Evolutionary conservation across 2,797 vertebrate genomes (phyloP).

Genomic region (Pseudochaenichthys georgianus): DNA sequence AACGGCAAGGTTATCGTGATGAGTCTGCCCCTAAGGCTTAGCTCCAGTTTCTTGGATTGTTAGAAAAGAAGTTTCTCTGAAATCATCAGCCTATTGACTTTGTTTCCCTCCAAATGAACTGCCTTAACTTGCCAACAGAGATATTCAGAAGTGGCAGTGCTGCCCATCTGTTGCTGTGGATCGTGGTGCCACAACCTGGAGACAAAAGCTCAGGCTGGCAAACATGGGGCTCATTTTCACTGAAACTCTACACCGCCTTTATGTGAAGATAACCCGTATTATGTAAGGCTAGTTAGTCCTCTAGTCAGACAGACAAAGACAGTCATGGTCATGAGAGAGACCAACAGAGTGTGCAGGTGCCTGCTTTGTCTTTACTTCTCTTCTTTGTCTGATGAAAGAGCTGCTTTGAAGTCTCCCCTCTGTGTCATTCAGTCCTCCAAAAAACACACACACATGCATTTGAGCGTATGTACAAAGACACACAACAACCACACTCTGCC

Average conservation of each 20-base stretch:
- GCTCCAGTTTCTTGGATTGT: slow-evolving; percentile 36
- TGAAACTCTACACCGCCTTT: background rate
- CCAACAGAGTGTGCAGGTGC: slow-evolving; percentile 37
- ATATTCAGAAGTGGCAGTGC: slow-evolving; percentile 7
- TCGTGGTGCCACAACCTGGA: slow-evolving; percentile 30
- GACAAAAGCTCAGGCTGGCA: background rate
- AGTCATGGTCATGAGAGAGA: slow-evolving; percentile 8
- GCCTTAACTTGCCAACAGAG: slow-evolving; percentile 23
- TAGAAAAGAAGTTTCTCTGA: slow-evolving; percentile 36
- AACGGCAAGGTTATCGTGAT: slow-evolving; percentile 59
- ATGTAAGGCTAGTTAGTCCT: background rate
- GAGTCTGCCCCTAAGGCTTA: slow-evolving; percentile 45
- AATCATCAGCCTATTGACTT: slow-evolving; percentile 46
- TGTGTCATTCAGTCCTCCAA: slow-evolving; percentile 59
- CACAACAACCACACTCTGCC: slow-evolving; percentile 42
- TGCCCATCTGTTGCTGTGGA: slow-evolving; percentile 3
- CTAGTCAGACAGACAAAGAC: slow-evolving; percentile 9
- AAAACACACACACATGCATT: slow-evolving; percentile 23
- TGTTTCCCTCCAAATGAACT: slow-evolving; percentile 14
- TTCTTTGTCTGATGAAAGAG: slow-evolving; percentile 70
- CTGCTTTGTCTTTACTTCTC: slow-evolving; percentile 46
- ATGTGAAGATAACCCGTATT: background rate
- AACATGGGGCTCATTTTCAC: slow-evolving; percentile 9
- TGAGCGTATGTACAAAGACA: slow-evolving; percentile 47
- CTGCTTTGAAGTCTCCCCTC: slow-evolving; percentile 72